Percentiles rank a stretch among this genome's conserved stretches.
These are phyloP conservation scores for Cecidostiba fungosa DNA, from an alignment of 2,888 invertebrate genomes.

Conservation along the genomic window DNA sequence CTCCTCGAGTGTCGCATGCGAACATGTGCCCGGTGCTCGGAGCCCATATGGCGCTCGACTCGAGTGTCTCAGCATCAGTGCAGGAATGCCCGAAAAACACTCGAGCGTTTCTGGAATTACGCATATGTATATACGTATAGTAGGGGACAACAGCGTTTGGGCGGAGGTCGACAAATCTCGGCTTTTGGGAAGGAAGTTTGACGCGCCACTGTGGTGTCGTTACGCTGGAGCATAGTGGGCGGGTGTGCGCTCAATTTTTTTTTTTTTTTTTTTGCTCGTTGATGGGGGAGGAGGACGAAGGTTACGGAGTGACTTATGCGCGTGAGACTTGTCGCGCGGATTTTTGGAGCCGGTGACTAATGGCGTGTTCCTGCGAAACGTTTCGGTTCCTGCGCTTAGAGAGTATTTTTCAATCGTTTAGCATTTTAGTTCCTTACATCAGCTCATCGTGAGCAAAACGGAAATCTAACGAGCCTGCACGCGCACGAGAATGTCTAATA, in stretches of 20 bases:
- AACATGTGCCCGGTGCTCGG: constrained; percentile 45
- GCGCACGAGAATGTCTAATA: too few relatives aligned
- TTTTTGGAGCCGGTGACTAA: constrained; percentile 21
- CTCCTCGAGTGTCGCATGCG: constrained; percentile 44
- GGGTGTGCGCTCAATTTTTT: background rate
- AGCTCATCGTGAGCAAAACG: background rate
- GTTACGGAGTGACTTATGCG: constrained; percentile 17
- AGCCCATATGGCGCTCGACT: constrained; percentile 53
- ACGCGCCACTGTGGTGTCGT: background rate
- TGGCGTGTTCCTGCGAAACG: background rate
- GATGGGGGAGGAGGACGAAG: constrained; percentile 28
- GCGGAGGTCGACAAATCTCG: background rate
- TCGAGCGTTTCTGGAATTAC: constrained; percentile 57
- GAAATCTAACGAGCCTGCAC: background rate
- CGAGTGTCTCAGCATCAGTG: background rate
- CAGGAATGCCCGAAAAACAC: constrained; percentile 40
- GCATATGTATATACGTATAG: background rate
- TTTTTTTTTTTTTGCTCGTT: background rate
- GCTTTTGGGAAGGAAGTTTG: background rate
- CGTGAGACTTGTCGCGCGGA: constrained; percentile 25
- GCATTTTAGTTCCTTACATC: background rate
- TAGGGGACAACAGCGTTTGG: background rate
- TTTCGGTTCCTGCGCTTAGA: background rate
- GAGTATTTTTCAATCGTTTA: background rate
- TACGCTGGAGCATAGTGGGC: background rate